phyloP scores from a whole-genome alignment of 1,140 invertebrate species.

The Scaptomyza graminum region DNA sequence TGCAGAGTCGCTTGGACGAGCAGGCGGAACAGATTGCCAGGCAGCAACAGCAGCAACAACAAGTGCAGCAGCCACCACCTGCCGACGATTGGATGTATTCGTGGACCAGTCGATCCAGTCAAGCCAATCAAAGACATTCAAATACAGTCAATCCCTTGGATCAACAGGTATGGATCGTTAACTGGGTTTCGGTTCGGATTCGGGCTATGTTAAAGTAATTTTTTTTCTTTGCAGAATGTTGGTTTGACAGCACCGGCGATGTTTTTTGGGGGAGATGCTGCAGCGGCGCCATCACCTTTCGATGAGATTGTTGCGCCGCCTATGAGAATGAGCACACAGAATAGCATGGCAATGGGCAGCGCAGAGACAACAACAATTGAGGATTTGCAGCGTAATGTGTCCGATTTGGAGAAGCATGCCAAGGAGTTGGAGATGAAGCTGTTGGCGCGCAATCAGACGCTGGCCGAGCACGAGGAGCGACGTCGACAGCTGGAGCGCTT shows the following conservation, averaged over 20 bases:
- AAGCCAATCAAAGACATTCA: neutral
- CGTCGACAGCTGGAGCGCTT: constrained; percentile 22
- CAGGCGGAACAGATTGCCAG: constrained; percentile 46
- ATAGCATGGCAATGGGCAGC: neutral
- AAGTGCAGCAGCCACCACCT: neutral
- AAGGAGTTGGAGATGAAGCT: constrained; percentile 62
- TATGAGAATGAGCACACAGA: constrained; percentile 21
- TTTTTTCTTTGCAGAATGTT: constrained; percentile 8
- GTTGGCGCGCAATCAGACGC: constrained; percentile 30
- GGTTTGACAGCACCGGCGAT: constrained; percentile 55
- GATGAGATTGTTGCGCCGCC: constrained; percentile 69
- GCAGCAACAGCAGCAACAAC: constrained; percentile 53
- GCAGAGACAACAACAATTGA: constrained; percentile 77
- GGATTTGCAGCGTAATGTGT: constrained; percentile 78
- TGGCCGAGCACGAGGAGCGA: constrained; percentile 47
- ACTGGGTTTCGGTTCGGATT: too few species aligned
- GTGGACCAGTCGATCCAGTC: constrained; percentile 1
- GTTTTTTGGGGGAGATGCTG: constrained; percentile 65
- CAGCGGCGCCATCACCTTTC: constrained; percentile 64
- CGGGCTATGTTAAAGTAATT: too few species aligned
- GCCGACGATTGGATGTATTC: constrained; percentile 29
- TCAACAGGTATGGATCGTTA: constrained; percentile 22
- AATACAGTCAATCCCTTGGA: constrained; percentile 5
- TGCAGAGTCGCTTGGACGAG: constrained; percentile 73
- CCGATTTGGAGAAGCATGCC: constrained; percentile 80